These are phyloP conservation scores for Ambastaia sidthimunki DNA, from an alignment of 2,797 vertebrate genomes.

Conservation along the genomic window DNA sequence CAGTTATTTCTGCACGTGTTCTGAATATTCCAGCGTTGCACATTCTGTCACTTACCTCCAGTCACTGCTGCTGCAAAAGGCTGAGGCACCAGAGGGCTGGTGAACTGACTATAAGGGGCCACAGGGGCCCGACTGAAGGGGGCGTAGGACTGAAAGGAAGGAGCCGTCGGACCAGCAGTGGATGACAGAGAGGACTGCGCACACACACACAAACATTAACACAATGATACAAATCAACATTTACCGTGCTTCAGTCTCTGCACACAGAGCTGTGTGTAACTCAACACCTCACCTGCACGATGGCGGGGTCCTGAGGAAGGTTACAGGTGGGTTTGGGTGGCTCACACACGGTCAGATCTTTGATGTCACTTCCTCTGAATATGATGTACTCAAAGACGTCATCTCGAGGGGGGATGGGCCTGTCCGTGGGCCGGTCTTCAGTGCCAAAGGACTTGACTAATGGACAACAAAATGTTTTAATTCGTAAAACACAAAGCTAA, in stretches of 20 bases:
- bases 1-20: too few species aligned
- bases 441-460: conserved; percentile 97
- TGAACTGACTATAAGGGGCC: conserved; percentile 90
- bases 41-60: conserved; percentile 79
- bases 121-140: conserved; percentile 88
- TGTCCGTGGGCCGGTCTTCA: conserved; percentile 94
- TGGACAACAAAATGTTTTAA: background rate
- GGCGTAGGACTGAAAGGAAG: conserved; percentile 90
- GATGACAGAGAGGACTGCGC: conserved; percentile 92
- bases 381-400: conserved; percentile 99
- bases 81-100: conserved; percentile 83
- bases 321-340: conserved; percentile 92
- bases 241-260: background rate
- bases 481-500: background rate
- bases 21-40: too few species aligned
- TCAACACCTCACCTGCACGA: conserved; percentile 85
- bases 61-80: conserved; percentile 85
- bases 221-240: conserved; percentile 12
- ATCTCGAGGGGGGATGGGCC: conserved; percentile 95
- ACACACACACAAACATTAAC: background rate
- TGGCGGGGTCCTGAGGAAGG: conserved; percentile 96
- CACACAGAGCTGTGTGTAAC: background rate
- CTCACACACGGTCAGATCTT: conserved; percentile 98
- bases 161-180: conserved; percentile 69
- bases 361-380: conserved; percentile 97